Base-by-base conservation (phyloP, 2,888 invertebrate genomes). In the Phyto melanocephala region DNA sequence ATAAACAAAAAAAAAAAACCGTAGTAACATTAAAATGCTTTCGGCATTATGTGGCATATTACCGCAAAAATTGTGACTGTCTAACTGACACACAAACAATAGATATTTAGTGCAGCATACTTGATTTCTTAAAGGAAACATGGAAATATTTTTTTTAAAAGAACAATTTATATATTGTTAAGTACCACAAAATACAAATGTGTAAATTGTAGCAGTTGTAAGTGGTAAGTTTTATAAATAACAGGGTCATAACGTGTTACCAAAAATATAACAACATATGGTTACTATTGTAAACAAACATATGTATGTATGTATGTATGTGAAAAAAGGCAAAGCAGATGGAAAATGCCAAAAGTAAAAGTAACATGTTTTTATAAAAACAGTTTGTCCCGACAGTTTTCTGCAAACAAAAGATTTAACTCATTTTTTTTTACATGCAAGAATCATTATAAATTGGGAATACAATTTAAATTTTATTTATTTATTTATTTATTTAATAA, bases 1-100 rank as follows among this genome's bases (percentile, higher is more conserved):
- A 58, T 28, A n/a, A 47, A 76, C 35, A 56, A 15, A 28, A 54
- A 15, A 52, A 37, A 35, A 62, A n/a, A n/a, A n/a, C n/a, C n/a
- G 52, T 28, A 70, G 70, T 50, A 65, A 65, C 63, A 76, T 58
- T 42, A 76, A 70, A 76, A 76, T 42, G 75, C 63, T 76, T 71
- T 80, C 71, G 58, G 62, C 65, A 50, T 70, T 72, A 40, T 71
- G 20, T 65, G 65, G 3, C 63, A 80, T 75, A 60, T 24, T n/a
- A 13, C 45, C 52, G 54, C 54, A 33, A 47, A 60, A 33, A 60
- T 60, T 42, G 33, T 20, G 22, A 74, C 6, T 33, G 3, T 3
- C 7, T 6, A 33, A 33, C 7, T 15, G 42, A 40, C 40, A 40
- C 62, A 28, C 13, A 52, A 15, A 33, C n/a, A 10, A 22, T 5